Evolutionary conservation across 2,888 invertebrate species (phyloP).

Genomic region (Leucozona laternaria): DNA sequence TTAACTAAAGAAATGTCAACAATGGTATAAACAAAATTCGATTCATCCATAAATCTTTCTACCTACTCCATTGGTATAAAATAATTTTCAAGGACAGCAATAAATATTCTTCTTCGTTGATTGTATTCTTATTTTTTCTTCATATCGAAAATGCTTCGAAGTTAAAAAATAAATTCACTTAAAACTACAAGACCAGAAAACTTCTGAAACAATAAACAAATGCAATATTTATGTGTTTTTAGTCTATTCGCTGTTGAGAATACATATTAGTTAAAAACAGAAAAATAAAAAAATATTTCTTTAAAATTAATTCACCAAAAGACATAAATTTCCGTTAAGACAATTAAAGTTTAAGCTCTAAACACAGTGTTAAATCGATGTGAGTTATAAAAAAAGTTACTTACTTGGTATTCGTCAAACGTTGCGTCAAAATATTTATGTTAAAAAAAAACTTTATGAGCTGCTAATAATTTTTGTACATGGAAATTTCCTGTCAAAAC

Average conservation of each 20-base stretch:
- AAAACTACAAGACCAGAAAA: background rate
- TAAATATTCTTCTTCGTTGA: background rate
- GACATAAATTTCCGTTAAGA: constrained; percentile 8
- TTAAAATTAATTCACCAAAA: constrained; percentile 8
- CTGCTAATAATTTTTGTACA: background rate
- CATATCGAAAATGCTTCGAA: background rate
- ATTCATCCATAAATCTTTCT: background rate
- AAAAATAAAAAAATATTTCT: background rate
- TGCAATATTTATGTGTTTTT: background rate
- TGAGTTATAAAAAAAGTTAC: background rate
- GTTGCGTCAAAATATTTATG: background rate
- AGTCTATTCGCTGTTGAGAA: background rate
- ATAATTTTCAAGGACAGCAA: background rate
- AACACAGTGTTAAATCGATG: background rate
- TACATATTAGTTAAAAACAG: background rate
- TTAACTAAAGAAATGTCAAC: background rate
- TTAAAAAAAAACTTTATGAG: background rate
- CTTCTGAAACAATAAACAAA: background rate
- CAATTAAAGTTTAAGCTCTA: background rate
- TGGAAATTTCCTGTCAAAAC: constrained; percentile 14
- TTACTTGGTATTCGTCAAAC: constrained; percentile 10
- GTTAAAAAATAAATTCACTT: background rate
- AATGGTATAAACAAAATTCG: background rate
- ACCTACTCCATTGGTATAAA: background rate
- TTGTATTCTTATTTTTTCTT: background rate